Base-by-base conservation (phyloP, 2,797 vertebrate species). In the Hyperoplus immaculatus region DNA sequence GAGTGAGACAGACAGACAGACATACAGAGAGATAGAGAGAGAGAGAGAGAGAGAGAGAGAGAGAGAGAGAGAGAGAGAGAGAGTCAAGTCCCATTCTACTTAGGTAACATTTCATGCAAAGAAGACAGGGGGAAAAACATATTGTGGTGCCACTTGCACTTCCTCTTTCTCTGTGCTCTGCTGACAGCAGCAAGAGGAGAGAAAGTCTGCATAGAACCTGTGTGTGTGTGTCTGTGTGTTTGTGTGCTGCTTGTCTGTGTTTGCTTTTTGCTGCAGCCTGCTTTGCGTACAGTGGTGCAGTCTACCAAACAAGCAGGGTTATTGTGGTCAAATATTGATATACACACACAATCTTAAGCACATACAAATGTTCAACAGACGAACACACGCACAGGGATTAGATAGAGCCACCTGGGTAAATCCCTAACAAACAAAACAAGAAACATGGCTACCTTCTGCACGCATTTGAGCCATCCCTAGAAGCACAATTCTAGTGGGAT, bases 151-250 rank as follows among this genome's bases (percentile, higher is more conserved):
- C 55, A 72, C 8, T 58, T 58, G 16, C 59, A 90, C 82, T 93
- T 92, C 89, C 91, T 87, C 83, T 85, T 82, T 88, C 10, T 69
- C 55, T 71, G 3, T 65, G 64, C 70, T 81, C 79, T 64, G 58
- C 61, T 75, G 36, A 75, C 59, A 68, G 77, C 56, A 78, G 53
- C 55, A 38, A 82, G 73, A 80, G 50, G 65, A 46, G 62, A 55
- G 49, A 5, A 0, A 41, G 59, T 71, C 14, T 80, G 59, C 74
- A 62, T n/a, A 55, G 29, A 81, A 69, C 61, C 45, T 55, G 51
- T 75, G 15, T 70, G 58, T 57, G 39, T 68, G 12, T 62, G 12
- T 59, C 6, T 63, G 47, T 60, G 18, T 69, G 54, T 38, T 1
- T 50, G 15, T 57, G 51, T 75, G 16, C 29, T 29, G 5, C 18